Base-by-base conservation (phyloP, 2,888 invertebrate species). In the Helicoverpa assulta region DNA sequence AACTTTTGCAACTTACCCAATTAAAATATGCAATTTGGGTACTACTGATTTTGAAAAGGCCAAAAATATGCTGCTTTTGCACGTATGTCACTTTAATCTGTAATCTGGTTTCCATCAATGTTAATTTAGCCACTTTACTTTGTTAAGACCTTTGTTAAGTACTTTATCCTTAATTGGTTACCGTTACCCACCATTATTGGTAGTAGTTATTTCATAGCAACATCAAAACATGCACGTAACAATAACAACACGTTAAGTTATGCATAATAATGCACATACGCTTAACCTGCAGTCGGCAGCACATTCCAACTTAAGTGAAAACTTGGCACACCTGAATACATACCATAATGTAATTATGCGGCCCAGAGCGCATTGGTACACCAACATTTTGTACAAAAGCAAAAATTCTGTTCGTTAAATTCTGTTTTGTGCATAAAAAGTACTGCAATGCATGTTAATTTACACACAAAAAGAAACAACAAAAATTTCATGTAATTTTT, bases 341-440 rank as follows among this genome's bases (percentile, higher is more conserved):
- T 52, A 26, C 37, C 37, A 40, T 60, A 52, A 62, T 61, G 40
- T 26, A 59, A 59, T 73, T 67, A 73, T 37, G 29, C 21, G 18
- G 6, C 7, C 26, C 29, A 18, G 60, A 60, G 26, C 26, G 26
- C 26, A 26, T 26, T 26, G 26, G 26, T n/a, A 6, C 43, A 51
- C 14, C 14, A 12, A 40, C 16, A 18, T 54, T 55, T 47, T 40
- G 43, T 18, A 58, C 26, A 68, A 61, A 74, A 7, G 53, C 40
- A 56, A 59, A 58, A 19, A 61, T 61, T 18, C n/a, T 10, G 33
- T 14, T 21, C 16, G 37, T n/a, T 26, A 21, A 43, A 67, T 57
- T 73, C 16, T n/a, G 33, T 40, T 60, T 57, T 73, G 14, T 51
- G 57, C 33, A 1, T 64, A 37, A 56, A 70, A 70, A 26, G 64